These are phyloP conservation scores for Equus quagga DNA, from an alignment of 2,113 vertebrate genomes.

Conservation along the genomic window DNA sequence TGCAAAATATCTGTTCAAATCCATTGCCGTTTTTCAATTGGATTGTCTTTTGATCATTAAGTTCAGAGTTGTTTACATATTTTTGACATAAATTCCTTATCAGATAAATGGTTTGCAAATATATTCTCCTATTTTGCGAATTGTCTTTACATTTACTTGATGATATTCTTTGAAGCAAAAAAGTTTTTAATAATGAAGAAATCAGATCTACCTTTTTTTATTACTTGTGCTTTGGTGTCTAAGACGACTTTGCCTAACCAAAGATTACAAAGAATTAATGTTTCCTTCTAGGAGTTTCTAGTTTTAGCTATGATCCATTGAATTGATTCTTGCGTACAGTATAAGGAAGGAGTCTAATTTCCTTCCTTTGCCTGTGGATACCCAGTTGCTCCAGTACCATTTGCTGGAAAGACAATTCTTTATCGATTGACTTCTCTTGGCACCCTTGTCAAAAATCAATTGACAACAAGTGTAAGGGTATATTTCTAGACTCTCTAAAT, in stretches of 20 bases:
- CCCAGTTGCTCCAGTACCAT: not conserved
- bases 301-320: not conserved
- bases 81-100: not conserved
- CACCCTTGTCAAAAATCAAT: not conserved
- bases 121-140: not conserved
- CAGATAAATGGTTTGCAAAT: not conserved
- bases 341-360: not conserved
- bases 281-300: not conserved
- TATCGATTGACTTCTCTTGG: not conserved
- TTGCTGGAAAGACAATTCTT: not conserved
- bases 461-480: not conserved
- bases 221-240: not conserved
- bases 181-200: not conserved
- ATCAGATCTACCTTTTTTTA: not conserved
- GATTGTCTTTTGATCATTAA: not conserved
- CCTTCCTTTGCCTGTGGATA: not conserved
- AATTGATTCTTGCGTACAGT: not conserved
- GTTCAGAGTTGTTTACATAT: not conserved
- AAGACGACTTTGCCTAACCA: not conserved
- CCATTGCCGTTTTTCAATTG: no score
- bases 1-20: not conserved
- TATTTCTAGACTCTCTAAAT: conserved; percentile 2
- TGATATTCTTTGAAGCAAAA: not conserved
- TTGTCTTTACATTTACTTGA: not conserved
- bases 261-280: not conserved